These are phyloP conservation scores for Xenopus petersii DNA, from an alignment of 2,797 vertebrate genomes.

Conservation along the genomic window DNA sequence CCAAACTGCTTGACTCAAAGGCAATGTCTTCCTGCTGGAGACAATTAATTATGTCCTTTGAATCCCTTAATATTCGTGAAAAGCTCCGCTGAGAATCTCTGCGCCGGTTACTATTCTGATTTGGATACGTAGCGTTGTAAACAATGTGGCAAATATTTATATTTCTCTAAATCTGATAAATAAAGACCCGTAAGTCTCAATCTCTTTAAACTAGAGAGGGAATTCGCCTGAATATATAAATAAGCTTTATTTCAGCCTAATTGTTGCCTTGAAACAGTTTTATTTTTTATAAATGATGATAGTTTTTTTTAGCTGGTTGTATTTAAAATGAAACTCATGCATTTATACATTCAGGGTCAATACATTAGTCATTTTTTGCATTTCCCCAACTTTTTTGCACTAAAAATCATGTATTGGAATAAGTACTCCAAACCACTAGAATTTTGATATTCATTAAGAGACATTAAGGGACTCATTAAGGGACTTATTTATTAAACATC, in stretches of 20 bases:
- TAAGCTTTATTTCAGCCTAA: slow-evolving; percentile 8
- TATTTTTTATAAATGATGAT: neutral
- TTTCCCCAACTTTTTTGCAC: no score
- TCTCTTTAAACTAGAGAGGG: slow-evolving; percentile 51
- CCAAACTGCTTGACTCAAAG: slow-evolving; percentile 3
- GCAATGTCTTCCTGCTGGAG: slow-evolving; percentile 25
- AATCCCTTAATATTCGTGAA: slow-evolving; percentile 49
- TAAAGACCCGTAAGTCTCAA: slow-evolving; percentile 44
- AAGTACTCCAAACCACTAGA: no score
- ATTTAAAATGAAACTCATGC: neutral
- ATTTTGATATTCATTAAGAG: no score
- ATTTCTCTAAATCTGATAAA: slow-evolving; percentile 53
- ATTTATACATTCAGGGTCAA: no score
- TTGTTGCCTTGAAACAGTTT: slow-evolving; percentile 8
- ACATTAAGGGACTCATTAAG: no score
- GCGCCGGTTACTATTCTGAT: slow-evolving; percentile 46
- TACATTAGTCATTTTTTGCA: no score
- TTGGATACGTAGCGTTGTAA: slow-evolving; percentile 43
- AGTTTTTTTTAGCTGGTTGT: neutral
- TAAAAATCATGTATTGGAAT: no score
- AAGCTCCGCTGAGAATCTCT: slow-evolving; percentile 33
- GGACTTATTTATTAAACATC: no score
- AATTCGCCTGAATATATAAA: slow-evolving; percentile 35
- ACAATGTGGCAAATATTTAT: slow-evolving; percentile 51
- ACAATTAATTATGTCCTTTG: slow-evolving; percentile 38